phyloP scores from a whole-genome alignment of 2,797 vertebrate species.

The Eutrigla gurnardus region DNA sequence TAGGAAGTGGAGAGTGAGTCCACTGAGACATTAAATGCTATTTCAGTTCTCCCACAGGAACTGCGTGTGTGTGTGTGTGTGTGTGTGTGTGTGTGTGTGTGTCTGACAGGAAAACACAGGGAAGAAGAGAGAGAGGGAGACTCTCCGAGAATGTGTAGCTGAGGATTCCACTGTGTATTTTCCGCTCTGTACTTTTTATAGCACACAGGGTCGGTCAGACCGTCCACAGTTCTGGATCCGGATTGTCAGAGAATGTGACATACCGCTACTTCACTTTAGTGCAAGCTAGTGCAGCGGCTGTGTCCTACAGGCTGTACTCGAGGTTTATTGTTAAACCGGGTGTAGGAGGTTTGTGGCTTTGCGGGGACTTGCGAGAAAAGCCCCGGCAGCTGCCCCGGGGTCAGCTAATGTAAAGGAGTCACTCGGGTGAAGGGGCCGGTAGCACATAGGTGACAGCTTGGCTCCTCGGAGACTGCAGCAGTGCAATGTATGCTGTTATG shows the following conservation, averaged over 20 bases:
- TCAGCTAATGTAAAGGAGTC: slow-evolving; percentile 50
- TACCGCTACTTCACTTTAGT: slow-evolving; percentile 39
- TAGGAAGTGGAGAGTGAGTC: slow-evolving; percentile 2
- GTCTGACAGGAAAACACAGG: slow-evolving; percentile 41
- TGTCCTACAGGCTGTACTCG: slow-evolving; percentile 40
- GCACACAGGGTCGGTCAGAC: slow-evolving; percentile 49
- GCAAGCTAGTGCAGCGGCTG: slow-evolving; percentile 37
- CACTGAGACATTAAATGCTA: slow-evolving; percentile 38
- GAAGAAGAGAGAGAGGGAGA: slow-evolving; percentile 28
- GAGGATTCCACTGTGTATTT: slow-evolving; percentile 68
- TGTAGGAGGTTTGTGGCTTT: slow-evolving; percentile 62
- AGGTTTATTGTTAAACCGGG: slow-evolving; percentile 51
- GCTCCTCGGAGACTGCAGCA: slow-evolving; percentile 45
- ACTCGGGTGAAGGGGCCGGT: slow-evolving; percentile 40
- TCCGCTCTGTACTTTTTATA: slow-evolving; percentile 77
- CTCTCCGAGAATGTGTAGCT: slow-evolving; percentile 47
- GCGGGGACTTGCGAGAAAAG: slow-evolving; percentile 49
- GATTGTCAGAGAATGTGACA: slow-evolving; percentile 49
- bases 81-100: no score
- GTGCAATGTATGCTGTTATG: slow-evolving; percentile 23
- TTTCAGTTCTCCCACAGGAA: slow-evolving; percentile 48
- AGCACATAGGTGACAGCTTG: slow-evolving; percentile 61
- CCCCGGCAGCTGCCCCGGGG: slow-evolving; percentile 50
- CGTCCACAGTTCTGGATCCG: slow-evolving; percentile 37
- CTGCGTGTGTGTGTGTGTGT: background rate